Evolutionary conservation across 1,140 invertebrate species (phyloP), one percentile per base, ranked within the genome.

Genomic region (Tetramorium parvispinum): DNA sequence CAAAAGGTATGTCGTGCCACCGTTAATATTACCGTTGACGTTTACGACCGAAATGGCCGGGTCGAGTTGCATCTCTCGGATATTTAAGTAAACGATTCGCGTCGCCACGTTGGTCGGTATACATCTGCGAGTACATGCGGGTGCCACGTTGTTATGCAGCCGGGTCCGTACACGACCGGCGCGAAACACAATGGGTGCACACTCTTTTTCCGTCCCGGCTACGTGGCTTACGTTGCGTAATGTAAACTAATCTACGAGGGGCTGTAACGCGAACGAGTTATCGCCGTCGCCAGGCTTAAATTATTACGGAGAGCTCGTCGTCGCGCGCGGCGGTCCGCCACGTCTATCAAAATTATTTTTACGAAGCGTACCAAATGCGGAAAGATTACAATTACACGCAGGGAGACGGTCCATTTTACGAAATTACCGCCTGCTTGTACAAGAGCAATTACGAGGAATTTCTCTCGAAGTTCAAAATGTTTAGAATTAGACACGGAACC

Each of bases 181-280:
- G 59, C 40, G 21, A 63, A 91, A 91, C 85, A 91, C 87, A 88
- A 91, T 87, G 76, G 68, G 53, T 21, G 68, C 78, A 66, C 77
- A 24, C 78, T 91, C 87, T 85, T 91, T 85, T 91, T 85, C 76
- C 16, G 53, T 79, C 43, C 70, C 18, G 51, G 59, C 75, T 43
- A 49, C 73, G 37, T 43, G 16, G 37, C 53, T 16, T 40, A 40
- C 21, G 65, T 91, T 90, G 82, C 82, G 78, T 88, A 90, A 90
- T 83, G 82, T 88, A 88, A 91, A 90, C 86, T 88, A 91, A 91
- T 91, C 77, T 85, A 90, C 57, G 53, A 71, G 78, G 78, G 77
- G 75, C 57, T 63, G 21, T 59, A 70, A 75, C 66, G 51, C 43
- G 16, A 76, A 66, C 37, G 53, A 82, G 63, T 76, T 90, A 83